These are phyloP conservation scores for Chirona hameri DNA, from an alignment of 2,888 invertebrate species.

Conservation along the genomic window DNA sequence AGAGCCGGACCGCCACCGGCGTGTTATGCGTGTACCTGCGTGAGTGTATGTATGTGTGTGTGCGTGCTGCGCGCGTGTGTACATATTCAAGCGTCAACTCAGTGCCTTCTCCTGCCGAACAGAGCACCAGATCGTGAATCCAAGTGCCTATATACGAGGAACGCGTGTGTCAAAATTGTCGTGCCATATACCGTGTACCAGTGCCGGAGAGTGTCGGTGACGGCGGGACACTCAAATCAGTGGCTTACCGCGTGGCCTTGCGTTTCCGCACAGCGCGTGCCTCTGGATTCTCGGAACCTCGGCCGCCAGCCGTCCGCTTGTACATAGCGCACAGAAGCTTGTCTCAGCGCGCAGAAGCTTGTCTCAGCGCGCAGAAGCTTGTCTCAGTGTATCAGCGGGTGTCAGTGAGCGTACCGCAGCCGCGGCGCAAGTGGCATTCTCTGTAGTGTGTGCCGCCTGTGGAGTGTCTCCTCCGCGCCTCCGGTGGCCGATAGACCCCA, in stretches of 20 bases:
- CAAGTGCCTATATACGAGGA: conserved; percentile 28
- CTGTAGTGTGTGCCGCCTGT: not conserved
- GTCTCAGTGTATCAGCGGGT: not conserved
- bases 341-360: not conserved
- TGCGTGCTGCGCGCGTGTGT: not conserved
- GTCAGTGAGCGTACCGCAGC: not conserved
- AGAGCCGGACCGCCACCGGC: not conserved
- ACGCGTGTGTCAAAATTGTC: conserved; percentile 24
- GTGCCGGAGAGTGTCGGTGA: too few species aligned
- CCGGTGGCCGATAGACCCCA: not conserved
- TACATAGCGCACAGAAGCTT: not conserved
- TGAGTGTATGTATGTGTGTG: not conserved
- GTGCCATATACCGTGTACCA: not conserved
- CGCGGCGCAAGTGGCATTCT: not conserved
- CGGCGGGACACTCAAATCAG: not conserved
- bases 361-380: not conserved
- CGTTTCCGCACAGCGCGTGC: not conserved
- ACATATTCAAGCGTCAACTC: not conserved
- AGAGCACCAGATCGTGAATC: not conserved
- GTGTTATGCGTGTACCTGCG: not conserved
- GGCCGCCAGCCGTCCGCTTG: not conserved
- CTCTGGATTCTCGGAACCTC: not conserved
- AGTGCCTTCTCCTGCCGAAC: not conserved
- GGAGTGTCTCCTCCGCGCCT: not conserved
- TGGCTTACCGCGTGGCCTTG: not conserved